Conservation (phyloP, 2,797 vertebrate species). For the Notolabrus celidotus region DNA sequence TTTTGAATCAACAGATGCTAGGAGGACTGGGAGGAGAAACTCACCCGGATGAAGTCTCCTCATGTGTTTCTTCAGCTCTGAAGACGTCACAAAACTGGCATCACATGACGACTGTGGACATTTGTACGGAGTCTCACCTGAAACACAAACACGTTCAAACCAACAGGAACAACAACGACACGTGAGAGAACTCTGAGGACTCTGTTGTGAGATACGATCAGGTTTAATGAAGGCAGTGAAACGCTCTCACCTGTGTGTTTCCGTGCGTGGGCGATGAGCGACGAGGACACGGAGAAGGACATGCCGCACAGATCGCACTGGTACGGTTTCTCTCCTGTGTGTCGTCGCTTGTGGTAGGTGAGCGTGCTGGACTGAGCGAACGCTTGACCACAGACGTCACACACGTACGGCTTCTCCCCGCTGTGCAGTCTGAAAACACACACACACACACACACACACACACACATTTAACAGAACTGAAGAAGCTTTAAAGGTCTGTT, state of each 20-base stretch:
- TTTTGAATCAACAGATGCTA: too few relatives aligned
- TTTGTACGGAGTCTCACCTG: slow-evolving; percentile 97
- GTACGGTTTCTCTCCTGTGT: slow-evolving; percentile 98
- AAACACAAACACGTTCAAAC: slow-evolving; percentile 20
- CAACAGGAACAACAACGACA: too few relatives aligned
- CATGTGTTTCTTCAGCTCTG: slow-evolving; percentile 97
- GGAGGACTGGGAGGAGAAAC: too few relatives aligned
- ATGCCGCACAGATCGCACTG: slow-evolving; percentile 98
- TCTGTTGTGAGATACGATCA: too few relatives aligned
- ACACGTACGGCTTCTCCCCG: slow-evolving; percentile 97
- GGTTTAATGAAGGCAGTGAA: rapidly evolving
- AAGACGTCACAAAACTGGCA: slow-evolving; percentile 94
- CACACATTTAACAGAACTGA: too few relatives aligned
- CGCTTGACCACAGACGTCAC: slow-evolving; percentile 94
- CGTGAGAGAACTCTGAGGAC: too few relatives aligned
- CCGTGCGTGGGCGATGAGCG: slow-evolving; percentile 95
- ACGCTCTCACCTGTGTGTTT: slow-evolving; percentile 91
- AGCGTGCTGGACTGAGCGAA: slow-evolving; percentile 98
- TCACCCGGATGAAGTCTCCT: slow-evolving; percentile 94
- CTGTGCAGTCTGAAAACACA: slow-evolving; percentile 81
- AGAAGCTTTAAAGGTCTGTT: too few relatives aligned
- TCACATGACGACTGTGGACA: slow-evolving; percentile 90
- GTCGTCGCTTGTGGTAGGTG: slow-evolving; percentile 96
- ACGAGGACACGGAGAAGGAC: slow-evolving; percentile 97
- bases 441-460: background rate